phyloP scores from a whole-genome alignment of 2,888 invertebrate species.

The Marasmarcha lunaedactyla region DNA sequence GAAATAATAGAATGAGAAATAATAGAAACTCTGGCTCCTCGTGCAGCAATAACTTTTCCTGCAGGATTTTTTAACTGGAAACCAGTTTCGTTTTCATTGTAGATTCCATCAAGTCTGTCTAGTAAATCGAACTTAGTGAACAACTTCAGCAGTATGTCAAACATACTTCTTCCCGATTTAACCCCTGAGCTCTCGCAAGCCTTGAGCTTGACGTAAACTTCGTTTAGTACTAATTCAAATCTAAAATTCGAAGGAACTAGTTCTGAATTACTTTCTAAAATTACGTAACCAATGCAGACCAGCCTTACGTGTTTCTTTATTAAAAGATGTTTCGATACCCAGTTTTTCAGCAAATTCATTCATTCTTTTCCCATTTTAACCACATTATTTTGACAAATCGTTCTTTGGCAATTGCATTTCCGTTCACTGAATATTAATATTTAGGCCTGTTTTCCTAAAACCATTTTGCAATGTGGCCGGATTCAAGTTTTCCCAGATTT shows the following conservation, averaged over 20 bases:
- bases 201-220: conserved; percentile 19
- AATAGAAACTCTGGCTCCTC: conserved; percentile 19
- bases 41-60: conserved; percentile 23
- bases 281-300: conserved; percentile 3
- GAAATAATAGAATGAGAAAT: conserved; percentile 6
- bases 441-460: too few relatives aligned
- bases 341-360: conserved; percentile 5
- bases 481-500: too few relatives aligned
- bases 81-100: conserved; percentile 29
- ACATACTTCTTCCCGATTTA: conserved; percentile 20
- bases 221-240: too few relatives aligned
- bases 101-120: conserved; percentile 20
- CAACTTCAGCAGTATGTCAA: conserved; percentile 13
- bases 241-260: too few relatives aligned
- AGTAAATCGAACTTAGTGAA: conserved; percentile 15
- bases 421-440: too few relatives aligned
- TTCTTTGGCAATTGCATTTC: too few relatives aligned
- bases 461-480: too few relatives aligned
- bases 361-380: too few relatives aligned
- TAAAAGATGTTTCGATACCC: conserved; percentile 2
- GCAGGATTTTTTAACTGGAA: conserved; percentile 27
- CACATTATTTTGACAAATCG: too few relatives aligned
- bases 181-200: conserved; percentile 14
- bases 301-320: conserved; percentile 5
- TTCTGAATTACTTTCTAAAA: conserved; percentile 7